phyloP scores from a whole-genome alignment of 2,113 vertebrate genomes.

The Paralichthys olivaceus region DNA sequence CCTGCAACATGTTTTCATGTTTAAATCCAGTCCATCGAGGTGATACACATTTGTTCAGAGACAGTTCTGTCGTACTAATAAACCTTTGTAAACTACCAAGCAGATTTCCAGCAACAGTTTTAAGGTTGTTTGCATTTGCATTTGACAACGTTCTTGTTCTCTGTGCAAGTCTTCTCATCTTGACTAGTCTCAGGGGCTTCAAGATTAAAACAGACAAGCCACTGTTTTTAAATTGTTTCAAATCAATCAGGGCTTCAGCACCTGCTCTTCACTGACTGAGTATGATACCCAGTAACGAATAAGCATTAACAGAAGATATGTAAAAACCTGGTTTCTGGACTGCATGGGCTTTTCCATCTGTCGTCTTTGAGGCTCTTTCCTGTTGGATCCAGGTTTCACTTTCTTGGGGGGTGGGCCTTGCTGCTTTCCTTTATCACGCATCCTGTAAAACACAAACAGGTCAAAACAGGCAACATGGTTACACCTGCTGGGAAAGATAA shows the following conservation, averaged over 20 bases:
- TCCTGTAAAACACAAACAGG: slow-evolving; percentile 68
- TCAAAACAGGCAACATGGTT: no score
- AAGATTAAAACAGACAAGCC: not conserved
- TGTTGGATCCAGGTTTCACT: slow-evolving; percentile 60
- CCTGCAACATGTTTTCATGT: no score
- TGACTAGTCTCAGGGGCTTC: not conserved
- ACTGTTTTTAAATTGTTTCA: not conserved
- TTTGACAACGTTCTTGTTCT: not conserved
- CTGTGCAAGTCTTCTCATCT: not conserved
- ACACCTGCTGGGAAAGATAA: not conserved
- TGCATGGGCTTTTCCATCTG: slow-evolving; percentile 75
- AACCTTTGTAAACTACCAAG: not conserved
- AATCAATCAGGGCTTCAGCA: not conserved
- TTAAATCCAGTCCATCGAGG: no score
- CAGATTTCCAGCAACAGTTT: no score
- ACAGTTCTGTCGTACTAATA: not conserved
- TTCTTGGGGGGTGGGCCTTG: slow-evolving; percentile 75
- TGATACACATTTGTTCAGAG: not conserved
- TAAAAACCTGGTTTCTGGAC: slow-evolving; percentile 73
- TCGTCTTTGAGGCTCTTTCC: slow-evolving; percentile 50
- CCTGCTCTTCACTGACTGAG: no score
- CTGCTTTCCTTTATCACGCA: slow-evolving; percentile 85
- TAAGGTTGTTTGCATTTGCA: not conserved
- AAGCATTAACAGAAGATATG: not conserved
- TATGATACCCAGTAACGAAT: not conserved